These are phyloP conservation scores for Pipistrellus pygmaeus DNA, from an alignment of 2,797 vertebrate species.

Conservation along the genomic window DNA sequence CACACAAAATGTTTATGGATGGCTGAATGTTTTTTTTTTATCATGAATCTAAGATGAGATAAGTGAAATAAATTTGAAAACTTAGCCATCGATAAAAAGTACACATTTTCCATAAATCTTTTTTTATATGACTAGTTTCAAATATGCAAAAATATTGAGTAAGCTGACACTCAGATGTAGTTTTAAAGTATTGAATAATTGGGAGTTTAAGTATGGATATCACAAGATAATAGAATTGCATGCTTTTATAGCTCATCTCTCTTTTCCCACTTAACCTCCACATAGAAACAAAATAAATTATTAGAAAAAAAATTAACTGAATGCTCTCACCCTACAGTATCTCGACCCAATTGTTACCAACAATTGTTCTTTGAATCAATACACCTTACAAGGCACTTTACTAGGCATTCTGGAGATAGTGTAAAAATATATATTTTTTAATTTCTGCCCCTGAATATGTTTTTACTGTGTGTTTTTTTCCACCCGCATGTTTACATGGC, in stretches of 20 bases:
- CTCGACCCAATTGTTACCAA: background rate
- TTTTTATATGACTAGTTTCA: slow-evolving; percentile 8
- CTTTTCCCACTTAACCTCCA: background rate
- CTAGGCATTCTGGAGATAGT: background rate
- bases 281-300: background rate
- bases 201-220: background rate
- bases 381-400: background rate
- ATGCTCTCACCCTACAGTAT: background rate
- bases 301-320: background rate
- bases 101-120: background rate
- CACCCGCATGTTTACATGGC: background rate
- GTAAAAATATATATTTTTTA: background rate
- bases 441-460: background rate
- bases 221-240: background rate
- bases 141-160: background rate
- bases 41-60: background rate
- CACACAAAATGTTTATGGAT: background rate
- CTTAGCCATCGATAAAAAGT: background rate
- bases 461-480: background rate
- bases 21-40: slow-evolving; percentile 38
- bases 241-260: background rate
- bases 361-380: background rate
- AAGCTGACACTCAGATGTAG: background rate
- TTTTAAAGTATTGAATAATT: background rate
- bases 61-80: slow-evolving; percentile 18